Evolutionary conservation across 2,113 vertebrate genomes (phyloP).

Genomic region (Martes martes): DNA sequence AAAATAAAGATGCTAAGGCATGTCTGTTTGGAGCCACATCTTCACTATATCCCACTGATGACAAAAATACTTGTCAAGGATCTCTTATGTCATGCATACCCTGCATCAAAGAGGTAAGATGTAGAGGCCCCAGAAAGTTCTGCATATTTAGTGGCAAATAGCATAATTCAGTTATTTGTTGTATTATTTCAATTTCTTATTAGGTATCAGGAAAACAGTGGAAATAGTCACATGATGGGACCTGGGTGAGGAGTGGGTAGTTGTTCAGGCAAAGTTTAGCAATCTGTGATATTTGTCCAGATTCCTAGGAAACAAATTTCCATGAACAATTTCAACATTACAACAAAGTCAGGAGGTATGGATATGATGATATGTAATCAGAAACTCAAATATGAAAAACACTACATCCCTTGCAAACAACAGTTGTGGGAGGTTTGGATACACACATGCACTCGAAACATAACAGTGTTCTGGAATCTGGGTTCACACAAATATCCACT

Average conservation of each 20-base stretch:
- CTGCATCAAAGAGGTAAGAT: neutral
- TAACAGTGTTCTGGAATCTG: neutral
- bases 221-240: neutral
- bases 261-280: neutral
- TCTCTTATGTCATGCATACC: neutral
- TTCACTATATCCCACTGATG: neutral
- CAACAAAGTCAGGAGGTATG: neutral
- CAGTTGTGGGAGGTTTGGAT: neutral
- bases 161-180: neutral
- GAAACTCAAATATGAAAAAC: neutral
- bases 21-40: neutral
- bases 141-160: neutral
- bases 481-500: neutral
- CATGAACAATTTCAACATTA: neutral
- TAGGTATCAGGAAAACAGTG: neutral
- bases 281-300: neutral
- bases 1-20: neutral
- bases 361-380: neutral
- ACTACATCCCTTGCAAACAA: neutral
- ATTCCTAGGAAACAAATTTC: neutral
- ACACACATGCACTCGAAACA: neutral
- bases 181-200: neutral
- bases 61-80: neutral
- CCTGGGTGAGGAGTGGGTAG: neutral
- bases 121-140: neutral